These are phyloP conservation scores for Chaunax sp. DNA, from an alignment of 2,797 vertebrate species.

Conservation along the genomic window DNA sequence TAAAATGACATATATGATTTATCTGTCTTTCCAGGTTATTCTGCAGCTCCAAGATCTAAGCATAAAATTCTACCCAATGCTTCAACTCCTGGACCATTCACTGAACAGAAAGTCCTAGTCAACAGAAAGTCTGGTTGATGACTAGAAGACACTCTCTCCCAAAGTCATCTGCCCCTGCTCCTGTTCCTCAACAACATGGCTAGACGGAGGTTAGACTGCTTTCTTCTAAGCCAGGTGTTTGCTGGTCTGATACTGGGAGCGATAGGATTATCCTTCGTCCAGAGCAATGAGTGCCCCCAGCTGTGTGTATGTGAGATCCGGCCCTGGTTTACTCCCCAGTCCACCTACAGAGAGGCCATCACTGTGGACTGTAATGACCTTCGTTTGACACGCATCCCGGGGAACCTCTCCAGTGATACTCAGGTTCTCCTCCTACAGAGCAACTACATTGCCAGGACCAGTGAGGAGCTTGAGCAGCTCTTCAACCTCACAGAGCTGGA, in stretches of 20 bases:
- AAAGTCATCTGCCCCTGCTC: constrained; percentile 65
- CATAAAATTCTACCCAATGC: constrained; percentile 38
- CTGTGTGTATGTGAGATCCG: constrained; percentile 96
- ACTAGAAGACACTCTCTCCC: constrained; percentile 67
- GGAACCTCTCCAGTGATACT: constrained; percentile 94
- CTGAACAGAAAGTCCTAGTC: constrained; percentile 60
- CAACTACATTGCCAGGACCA: constrained; percentile 94
- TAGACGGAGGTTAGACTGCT: constrained; percentile 67
- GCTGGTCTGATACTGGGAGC: constrained; percentile 83
- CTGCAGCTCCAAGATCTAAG: constrained; percentile 56
- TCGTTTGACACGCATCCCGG: constrained; percentile 91
- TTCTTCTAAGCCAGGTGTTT: constrained; percentile 76
- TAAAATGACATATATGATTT: constrained; percentile 41
- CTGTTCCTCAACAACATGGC: constrained; percentile 85
- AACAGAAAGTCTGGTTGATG: constrained; percentile 75
- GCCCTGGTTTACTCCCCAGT: constrained; percentile 98
- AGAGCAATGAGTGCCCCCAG: constrained; percentile 91
- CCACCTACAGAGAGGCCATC: constrained; percentile 96
- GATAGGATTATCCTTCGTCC: constrained; percentile 82
- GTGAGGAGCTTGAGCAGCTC: constrained; percentile 92
- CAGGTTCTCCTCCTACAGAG: constrained; percentile 97
- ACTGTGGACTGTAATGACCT: constrained; percentile 99
- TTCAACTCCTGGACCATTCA: constrained; percentile 55
- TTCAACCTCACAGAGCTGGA: constrained; percentile 96
- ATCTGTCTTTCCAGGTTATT: constrained; percentile 82